Evolutionary conservation across 1,140 invertebrate genomes (phyloP).

Genomic region (Lucilia sericata): DNA sequence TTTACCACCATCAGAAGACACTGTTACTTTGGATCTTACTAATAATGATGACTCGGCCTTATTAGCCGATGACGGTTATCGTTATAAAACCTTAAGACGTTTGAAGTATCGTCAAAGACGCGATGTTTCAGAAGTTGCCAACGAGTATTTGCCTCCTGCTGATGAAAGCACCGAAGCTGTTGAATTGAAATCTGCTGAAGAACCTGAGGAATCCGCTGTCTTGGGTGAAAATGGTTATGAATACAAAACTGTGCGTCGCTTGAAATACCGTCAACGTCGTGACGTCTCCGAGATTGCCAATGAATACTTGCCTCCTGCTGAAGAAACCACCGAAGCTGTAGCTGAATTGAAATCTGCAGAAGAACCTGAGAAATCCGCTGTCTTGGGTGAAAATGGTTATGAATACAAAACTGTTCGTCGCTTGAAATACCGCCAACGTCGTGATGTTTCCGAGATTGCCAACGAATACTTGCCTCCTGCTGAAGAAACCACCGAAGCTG

Average conservation of each 20-base stretch:
- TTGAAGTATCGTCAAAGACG: slow-evolving; percentile 52
- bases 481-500: slow-evolving; percentile 46
- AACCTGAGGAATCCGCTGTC: slow-evolving; percentile 47
- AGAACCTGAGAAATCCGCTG: slow-evolving; percentile 27
- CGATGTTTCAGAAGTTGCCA: slow-evolving; percentile 47
- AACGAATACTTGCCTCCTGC: slow-evolving; percentile 49
- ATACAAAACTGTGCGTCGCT: slow-evolving; percentile 54
- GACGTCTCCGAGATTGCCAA: slow-evolving; percentile 57
- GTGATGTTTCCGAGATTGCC: slow-evolving; percentile 53
- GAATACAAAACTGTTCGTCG: slow-evolving; percentile 51
- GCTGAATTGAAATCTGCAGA: slow-evolving; percentile 44
- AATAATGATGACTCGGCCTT: slow-evolving; percentile 51
- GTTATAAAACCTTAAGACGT: slow-evolving; percentile 54
- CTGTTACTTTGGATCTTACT: slow-evolving; percentile 30
- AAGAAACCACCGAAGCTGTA: slow-evolving; percentile 48
- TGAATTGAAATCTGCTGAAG: slow-evolving; percentile 52
- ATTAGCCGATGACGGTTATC: slow-evolving; percentile 55
- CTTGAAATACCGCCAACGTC: slow-evolving; percentile 52
- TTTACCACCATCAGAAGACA: slow-evolving; percentile 31
- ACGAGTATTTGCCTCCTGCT: slow-evolving; percentile 51
- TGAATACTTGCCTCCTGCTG: slow-evolving; percentile 25
- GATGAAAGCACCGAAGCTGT: slow-evolving; percentile 48
- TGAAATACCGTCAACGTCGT: slow-evolving; percentile 52
- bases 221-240: slow-evolving; percentile 54
- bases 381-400: slow-evolving; percentile 36